Conservation (phyloP, 2,888 invertebrate genomes). For the Cylloceria caligata region DNA sequence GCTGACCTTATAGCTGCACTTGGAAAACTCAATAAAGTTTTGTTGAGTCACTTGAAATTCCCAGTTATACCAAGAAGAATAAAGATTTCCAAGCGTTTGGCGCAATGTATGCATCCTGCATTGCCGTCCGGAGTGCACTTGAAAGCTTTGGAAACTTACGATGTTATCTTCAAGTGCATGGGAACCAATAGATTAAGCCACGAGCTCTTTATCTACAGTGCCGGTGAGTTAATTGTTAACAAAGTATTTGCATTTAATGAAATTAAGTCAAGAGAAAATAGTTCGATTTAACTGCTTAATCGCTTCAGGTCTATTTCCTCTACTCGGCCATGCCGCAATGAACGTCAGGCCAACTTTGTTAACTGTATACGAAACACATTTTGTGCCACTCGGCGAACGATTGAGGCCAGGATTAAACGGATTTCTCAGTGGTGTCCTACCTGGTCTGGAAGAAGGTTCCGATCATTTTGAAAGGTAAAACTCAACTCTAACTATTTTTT, state of each 20-base stretch:
- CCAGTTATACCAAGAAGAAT: slow-evolving; percentile 94
- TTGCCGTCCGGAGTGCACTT: slow-evolving; percentile 96
- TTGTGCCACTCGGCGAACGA: slow-evolving; percentile 92
- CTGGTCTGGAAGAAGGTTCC: slow-evolving; percentile 94
- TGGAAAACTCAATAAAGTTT: slow-evolving; percentile 95
- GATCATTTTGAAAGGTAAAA: slow-evolving; percentile 91
- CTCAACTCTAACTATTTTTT: neutral
- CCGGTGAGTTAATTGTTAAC: slow-evolving; percentile 84
- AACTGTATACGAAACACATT: slow-evolving; percentile 94
- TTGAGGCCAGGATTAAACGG: slow-evolving; percentile 93
- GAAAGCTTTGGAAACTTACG: slow-evolving; percentile 96
- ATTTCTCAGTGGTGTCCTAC: slow-evolving; percentile 93
- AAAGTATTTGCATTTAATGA: neutral
- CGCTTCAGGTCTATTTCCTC: slow-evolving; percentile 92
- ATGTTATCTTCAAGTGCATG: slow-evolving; percentile 95
- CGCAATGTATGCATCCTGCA: slow-evolving; percentile 97
- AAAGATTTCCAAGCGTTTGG: slow-evolving; percentile 94
- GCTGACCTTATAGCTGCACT: slow-evolving; percentile 96
- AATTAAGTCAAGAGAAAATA: neutral
- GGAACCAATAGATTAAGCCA: slow-evolving; percentile 92
- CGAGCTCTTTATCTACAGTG: slow-evolving; percentile 94
- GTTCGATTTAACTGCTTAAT: neutral
- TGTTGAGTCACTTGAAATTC: slow-evolving; percentile 92
- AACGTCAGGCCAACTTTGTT: slow-evolving; percentile 93
- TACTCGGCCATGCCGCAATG: slow-evolving; percentile 95